Evolutionary conservation across 2,113 vertebrate genomes (phyloP), one percentile per base, ranked within the genome.

Genomic region (Malurus melanocephalus): DNA sequence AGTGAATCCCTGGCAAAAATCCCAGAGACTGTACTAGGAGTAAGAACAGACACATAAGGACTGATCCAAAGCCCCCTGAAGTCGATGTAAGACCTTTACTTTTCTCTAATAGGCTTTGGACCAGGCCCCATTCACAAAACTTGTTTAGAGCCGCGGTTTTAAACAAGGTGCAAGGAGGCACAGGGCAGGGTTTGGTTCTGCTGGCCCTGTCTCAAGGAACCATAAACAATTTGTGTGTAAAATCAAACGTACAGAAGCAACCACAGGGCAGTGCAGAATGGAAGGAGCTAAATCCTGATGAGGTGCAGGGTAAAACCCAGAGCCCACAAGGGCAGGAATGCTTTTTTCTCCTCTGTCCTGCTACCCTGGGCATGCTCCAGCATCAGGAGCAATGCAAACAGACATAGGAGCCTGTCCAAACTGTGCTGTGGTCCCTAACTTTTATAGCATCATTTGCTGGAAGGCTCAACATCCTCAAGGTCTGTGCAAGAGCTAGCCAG

Each of bases 1-100:
- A 77, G 8, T 64, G 65, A 90, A 91, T 86, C 64, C 12, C 60
- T 91, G 89, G 57, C 89, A 86, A 83, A 93, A 80, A 13, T 95
- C 94, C 92, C 57, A 33, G 89, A 82, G 71, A 46, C 80, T 82
- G 27, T 22, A 27, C 33, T 67, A 60, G 60, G 51, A 80, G 59
- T 57, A 67, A 72, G 71, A 93, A 61, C 57, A 94, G 87, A 80
- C 35, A 59, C 18, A 23, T 51, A 55, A 72, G 35, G 62, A 26
- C 55, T 75, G 66, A 88, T 91, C 48, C 88, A 95, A 93, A 61
- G 23, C 10, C 77, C 14, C 30, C 11, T 65, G 77, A 90, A 76
- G 51, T 2, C 68, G 59, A 55, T 81, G 53, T 20, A 72, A 68
- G 38, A 69, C 30, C 75, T 88, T 57, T 2, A 81, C 93, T 88